Base-by-base conservation (phyloP, 2,113 vertebrate genomes). In the Podilymbus podiceps region DNA sequence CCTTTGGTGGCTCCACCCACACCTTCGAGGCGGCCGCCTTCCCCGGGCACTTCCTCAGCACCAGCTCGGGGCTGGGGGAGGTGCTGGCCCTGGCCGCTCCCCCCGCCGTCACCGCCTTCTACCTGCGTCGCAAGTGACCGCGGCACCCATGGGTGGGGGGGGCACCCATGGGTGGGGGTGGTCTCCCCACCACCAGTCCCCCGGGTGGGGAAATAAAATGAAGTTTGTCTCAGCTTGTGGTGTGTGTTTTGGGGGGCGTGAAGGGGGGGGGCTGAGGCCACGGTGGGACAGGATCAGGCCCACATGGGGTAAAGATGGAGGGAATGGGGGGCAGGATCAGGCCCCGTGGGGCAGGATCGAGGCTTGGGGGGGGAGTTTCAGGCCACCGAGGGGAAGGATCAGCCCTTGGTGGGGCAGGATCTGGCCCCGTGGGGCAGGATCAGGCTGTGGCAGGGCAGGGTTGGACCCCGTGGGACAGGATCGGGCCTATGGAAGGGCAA, bases 11-110 rank as follows among this genome's bases (percentile, higher is more conserved):
- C 8, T 69, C 84, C 88, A 95, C 93, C 0, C 95, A 95, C 95
- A 78, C 90, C 84, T 96, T 96, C 40, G 95, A 94, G 88, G 40
- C 90, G 2, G 95, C 93, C 2, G 93, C 95, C 4, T 96, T 88
- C 87, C 93, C 95, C 1, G 95, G 93, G 9, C 35, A 0, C n/a
- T 94, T 85, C 93, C 90, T 94, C 38, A 85, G 93, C 93, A 82
- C 95, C 1, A 17, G 85, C 23, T 1, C 5, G 3, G 72, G 30
- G 9, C 19, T 17, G 1, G 91, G 64, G 5, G 28, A 42, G 52
- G 16, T 14, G 6, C 63, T 94, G 80, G 22, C 2, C 4, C 28
- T 92, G 53, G 53, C 46, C 0, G 3, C 23, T 4, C 3, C 14
- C 0, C 23, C 19, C 1, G 4, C 2, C 0, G 8, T 21, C 93